phyloP scores from a whole-genome alignment of 2,113 vertebrate species.

The Corydoras maculifer region DNA sequence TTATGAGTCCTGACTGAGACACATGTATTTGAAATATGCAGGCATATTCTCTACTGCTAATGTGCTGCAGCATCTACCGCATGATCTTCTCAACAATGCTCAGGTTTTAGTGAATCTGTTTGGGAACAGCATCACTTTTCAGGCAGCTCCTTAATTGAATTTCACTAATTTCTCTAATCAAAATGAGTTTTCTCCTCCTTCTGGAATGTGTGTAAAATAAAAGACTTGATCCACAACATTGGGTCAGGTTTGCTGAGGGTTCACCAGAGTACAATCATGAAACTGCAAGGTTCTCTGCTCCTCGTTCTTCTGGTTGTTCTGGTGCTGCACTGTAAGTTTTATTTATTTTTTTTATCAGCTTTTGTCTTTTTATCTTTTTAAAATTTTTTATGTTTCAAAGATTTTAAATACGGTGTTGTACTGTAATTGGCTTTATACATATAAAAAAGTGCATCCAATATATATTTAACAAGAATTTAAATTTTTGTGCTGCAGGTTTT shows the following conservation, averaged over 20 bases:
- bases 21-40: slow-evolving; percentile 50
- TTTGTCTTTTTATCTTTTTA: neutral
- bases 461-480: no score
- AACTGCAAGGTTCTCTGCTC: slow-evolving; percentile 42
- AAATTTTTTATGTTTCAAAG: neutral
- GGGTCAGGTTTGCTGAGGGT: slow-evolving; percentile 11
- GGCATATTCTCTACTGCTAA: slow-evolving; percentile 21
- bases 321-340: slow-evolving; percentile 57
- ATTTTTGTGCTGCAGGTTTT: no score
- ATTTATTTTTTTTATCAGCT: neutral
- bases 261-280: slow-evolving; percentile 48
- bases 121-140: slow-evolving; percentile 46
- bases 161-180: slow-evolving; percentile 35
- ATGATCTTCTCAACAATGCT: slow-evolving; percentile 46
- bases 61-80: slow-evolving; percentile 41
- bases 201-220: slow-evolving; percentile 38
- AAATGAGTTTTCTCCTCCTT: slow-evolving; percentile 51
- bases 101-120: slow-evolving; percentile 51
- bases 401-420: neutral
- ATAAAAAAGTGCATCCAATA: no score
- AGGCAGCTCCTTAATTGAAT: slow-evolving; percentile 35
- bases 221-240: slow-evolving; percentile 35
- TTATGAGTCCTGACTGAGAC: slow-evolving; percentile 18
- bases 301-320: slow-evolving; percentile 53
- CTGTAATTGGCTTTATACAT: no score